Evolutionary conservation across 2,888 invertebrate genomes (phyloP).

Genomic region (Pristionchus exspectatus): DNA sequence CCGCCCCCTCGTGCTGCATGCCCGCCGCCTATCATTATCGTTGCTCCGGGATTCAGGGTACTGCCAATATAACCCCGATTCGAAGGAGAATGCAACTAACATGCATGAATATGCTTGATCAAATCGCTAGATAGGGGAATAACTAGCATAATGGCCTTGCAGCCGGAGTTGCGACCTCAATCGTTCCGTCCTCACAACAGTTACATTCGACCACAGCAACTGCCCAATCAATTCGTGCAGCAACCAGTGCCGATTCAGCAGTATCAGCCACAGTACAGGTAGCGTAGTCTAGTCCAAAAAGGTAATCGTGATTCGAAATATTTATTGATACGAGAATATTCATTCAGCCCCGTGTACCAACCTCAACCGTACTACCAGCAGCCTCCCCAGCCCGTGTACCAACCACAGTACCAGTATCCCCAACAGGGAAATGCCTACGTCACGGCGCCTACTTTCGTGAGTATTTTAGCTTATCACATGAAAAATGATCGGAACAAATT

Average conservation of each 20-base stretch:
- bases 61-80: neutral
- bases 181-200: constrained; percentile 52
- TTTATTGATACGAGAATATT: neutral
- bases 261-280: neutral
- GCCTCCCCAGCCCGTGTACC: neutral
- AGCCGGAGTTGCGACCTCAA: constrained; percentile 44
- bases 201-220: constrained; percentile 44
- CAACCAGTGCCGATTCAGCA: neutral
- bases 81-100: neutral
- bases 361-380: neutral
- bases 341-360: constrained; percentile 20
- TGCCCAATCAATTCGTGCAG: neutral
- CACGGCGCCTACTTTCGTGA: constrained; percentile 31
- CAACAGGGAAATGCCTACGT: constrained; percentile 45
- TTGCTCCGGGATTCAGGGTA: constrained; percentile 54
- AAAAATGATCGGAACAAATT: neutral
- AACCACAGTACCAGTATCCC: constrained; percentile 36
- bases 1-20: constrained; percentile 52
- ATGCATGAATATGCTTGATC: neutral
- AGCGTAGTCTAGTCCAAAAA: neutral
- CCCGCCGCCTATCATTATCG: constrained; percentile 50
- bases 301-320: neutral
- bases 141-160: neutral
- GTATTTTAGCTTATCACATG: neutral
- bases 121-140: neutral